These are phyloP conservation scores for Acrocephalus kingi DNA, from an alignment of 2,113 vertebrate species.

Conservation along the genomic window DNA sequence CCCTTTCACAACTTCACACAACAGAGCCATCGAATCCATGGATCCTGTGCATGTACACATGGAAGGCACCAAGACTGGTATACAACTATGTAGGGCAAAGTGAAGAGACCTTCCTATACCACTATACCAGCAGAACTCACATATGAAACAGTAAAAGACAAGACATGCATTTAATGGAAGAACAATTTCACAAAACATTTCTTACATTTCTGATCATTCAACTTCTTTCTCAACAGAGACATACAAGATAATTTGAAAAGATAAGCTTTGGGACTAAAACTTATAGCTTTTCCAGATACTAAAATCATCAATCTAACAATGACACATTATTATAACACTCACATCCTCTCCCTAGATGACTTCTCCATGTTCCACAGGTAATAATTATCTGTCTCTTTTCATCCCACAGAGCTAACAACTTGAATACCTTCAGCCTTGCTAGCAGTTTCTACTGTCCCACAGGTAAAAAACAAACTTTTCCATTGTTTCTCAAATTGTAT, in stretches of 20 bases:
- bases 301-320: neutral
- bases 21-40: neutral
- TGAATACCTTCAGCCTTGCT: neutral
- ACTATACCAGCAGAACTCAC: neutral
- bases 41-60: neutral
- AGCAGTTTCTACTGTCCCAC: neutral
- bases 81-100: neutral
- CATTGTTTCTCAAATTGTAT: neutral
- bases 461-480: neutral
- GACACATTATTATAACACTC: conserved; percentile 18
- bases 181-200: neutral
- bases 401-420: conserved; percentile 26
- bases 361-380: conserved; percentile 27
- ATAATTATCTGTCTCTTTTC: conserved; percentile 44
- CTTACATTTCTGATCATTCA: neutral
- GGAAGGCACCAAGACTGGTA: neutral
- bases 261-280: neutral
- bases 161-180: neutral
- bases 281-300: neutral
- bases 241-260: neutral
- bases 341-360: neutral
- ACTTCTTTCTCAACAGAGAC: neutral
- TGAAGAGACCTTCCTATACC: neutral
- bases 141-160: neutral
- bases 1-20: neutral